A percentile compares a stretch with the other conserved stretches of the same genome.
phyloP scores from a whole-genome alignment of 2,797 vertebrate species.

The Sebastes trivittatus region DNA sequence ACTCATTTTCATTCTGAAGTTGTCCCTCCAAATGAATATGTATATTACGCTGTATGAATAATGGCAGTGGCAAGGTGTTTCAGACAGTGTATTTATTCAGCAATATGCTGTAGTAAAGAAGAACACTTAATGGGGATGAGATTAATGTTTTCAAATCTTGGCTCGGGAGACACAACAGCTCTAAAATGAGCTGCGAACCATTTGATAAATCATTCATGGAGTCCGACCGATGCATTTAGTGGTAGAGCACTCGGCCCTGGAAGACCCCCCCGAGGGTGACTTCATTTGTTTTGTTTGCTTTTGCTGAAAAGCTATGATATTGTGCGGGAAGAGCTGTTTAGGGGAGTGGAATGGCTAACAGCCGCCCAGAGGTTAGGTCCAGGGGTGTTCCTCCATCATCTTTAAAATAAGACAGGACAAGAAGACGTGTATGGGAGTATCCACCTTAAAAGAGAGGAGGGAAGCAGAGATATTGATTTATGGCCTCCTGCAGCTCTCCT shows the following conservation, averaged over 20 bases:
- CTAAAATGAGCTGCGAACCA: slow-evolving; percentile 72
- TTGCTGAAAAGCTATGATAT: slow-evolving; percentile 44
- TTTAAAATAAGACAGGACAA: slow-evolving; percentile 67
- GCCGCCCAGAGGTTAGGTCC: slow-evolving; percentile 45
- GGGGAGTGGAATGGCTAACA: slow-evolving; percentile 31
- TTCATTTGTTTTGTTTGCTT: slow-evolving; percentile 66
- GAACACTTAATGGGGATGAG: slow-evolving; percentile 32
- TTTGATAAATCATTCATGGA: slow-evolving; percentile 77
- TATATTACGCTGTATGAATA: slow-evolving; percentile 6
- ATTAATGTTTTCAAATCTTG: slow-evolving; percentile 57
- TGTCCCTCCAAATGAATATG: background rate
- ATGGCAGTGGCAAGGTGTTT: slow-evolving; percentile 10
- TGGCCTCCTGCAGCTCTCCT: slow-evolving; percentile 66
- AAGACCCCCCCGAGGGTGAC: slow-evolving; percentile 53
- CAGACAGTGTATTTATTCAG: slow-evolving; percentile 40
- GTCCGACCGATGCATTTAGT: slow-evolving; percentile 68
- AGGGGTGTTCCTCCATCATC: slow-evolving; percentile 67
- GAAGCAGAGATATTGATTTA: slow-evolving; percentile 78
- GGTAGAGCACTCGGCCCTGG: slow-evolving; percentile 57
- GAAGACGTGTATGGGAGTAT: slow-evolving; percentile 59
- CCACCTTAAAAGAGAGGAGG: slow-evolving; percentile 66
- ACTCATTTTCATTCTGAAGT: background rate
- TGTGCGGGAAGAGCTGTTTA: slow-evolving; percentile 42
- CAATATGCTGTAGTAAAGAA: slow-evolving; percentile 27
- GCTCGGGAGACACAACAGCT: slow-evolving; percentile 67